A percentile compares a stretch with the other conserved stretches of the same genome.
phyloP scores from a whole-genome alignment of 2,797 vertebrate species.

The Bovichtus variegatus region DNA sequence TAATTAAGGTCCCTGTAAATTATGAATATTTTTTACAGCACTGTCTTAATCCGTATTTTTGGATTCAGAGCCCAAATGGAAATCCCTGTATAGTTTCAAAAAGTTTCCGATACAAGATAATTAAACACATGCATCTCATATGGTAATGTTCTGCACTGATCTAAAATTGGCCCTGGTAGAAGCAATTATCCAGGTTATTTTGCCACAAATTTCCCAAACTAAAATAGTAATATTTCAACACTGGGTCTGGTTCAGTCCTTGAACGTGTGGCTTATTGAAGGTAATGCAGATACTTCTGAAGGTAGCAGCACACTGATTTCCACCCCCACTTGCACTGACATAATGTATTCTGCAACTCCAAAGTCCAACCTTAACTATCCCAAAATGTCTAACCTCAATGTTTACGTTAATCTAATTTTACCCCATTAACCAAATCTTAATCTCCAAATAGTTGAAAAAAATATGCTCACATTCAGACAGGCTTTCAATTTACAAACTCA shows the following conservation, averaged over 20 bases:
- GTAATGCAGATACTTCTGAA: neutral
- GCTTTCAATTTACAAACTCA: neutral
- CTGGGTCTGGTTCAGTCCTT: neutral
- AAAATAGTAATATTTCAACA: constrained; percentile 12
- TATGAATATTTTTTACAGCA: constrained; percentile 20
- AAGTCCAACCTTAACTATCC: neutral
- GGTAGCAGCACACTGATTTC: neutral
- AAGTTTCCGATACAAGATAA: constrained; percentile 16
- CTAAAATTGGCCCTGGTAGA: constrained; percentile 15
- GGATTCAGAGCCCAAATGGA: neutral
- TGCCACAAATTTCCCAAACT: neutral
- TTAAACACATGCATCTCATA: constrained; percentile 27
- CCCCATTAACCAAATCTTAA: neutral
- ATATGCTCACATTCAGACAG: neutral
- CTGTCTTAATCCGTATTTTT: neutral
- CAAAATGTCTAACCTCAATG: neutral
- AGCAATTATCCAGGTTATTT: constrained; percentile 28
- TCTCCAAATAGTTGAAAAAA: neutral
- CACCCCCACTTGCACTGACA: neutral
- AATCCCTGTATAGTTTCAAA: neutral
- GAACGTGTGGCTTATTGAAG: constrained; percentile 2
- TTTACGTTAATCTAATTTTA: neutral
- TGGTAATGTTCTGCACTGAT: constrained; percentile 16
- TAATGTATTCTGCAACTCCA: neutral
- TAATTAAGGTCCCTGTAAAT: constrained; percentile 44